A percentile compares a stretch with the other conserved stretches of the same genome.
phyloP scores from a whole-genome alignment of 1,140 invertebrate genomes.

The Drosophila pandora region DNA sequence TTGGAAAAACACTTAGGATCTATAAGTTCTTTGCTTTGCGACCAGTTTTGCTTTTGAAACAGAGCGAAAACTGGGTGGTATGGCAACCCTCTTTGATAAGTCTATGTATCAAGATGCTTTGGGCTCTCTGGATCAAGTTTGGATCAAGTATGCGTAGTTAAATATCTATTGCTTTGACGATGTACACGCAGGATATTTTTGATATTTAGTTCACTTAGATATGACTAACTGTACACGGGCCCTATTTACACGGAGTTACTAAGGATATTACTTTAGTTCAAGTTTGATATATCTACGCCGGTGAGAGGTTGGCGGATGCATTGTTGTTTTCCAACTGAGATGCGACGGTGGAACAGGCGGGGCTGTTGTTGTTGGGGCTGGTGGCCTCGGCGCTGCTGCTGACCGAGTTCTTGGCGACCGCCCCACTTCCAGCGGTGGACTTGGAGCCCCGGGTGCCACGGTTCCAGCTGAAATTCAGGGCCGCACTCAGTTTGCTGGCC shows the following conservation, averaged over 20 bases:
- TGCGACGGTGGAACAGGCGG: slow-evolving; percentile 68
- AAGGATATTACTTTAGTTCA: not conserved
- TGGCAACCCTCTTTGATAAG: slow-evolving; percentile 19
- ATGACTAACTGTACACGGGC: slow-evolving; percentile 66
- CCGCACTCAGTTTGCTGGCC: slow-evolving; percentile 66
- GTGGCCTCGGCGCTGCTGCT: slow-evolving; percentile 55
- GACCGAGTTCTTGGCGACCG: slow-evolving; percentile 25
- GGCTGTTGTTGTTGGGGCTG: slow-evolving; percentile 78
- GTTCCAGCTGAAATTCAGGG: slow-evolving; percentile 78
- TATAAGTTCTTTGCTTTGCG: slow-evolving; percentile 77
- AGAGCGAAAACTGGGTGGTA: slow-evolving; percentile 52
- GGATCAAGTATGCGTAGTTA: slow-evolving; percentile 8
- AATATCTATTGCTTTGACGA: slow-evolving; percentile 76
- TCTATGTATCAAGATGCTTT: slow-evolving; percentile 21
- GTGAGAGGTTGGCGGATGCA: slow-evolving; percentile 42
- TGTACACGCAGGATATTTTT: slow-evolving; percentile 71
- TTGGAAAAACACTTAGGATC: slow-evolving; percentile 79
- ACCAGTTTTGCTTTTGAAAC: slow-evolving; percentile 50
- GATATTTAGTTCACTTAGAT: slow-evolving; percentile 38
- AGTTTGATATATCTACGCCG: slow-evolving; percentile 51
- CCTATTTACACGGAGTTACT: slow-evolving; percentile 46
- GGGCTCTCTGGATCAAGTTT: slow-evolving; percentile 26
- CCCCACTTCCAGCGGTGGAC: slow-evolving; percentile 1
- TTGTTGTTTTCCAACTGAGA: slow-evolving; percentile 71
- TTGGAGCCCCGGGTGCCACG: slow-evolving; percentile 28